Evolutionary conservation across 2,113 vertebrate genomes (phyloP).

Genomic region (Isichthys henryi): DNA sequence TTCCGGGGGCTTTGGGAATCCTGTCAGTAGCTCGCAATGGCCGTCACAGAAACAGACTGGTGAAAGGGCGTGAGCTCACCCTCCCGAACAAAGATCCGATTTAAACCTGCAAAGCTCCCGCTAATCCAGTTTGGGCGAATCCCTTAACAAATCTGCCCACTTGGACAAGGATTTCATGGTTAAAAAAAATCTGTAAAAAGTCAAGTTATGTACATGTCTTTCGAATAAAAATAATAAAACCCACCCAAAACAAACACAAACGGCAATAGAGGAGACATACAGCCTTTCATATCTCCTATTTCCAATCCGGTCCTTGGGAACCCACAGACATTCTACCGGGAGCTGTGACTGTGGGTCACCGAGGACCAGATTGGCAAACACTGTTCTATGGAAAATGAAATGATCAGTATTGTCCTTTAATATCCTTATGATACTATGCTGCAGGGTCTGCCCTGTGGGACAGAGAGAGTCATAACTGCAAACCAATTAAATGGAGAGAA

Average conservation of each 20-base stretch:
- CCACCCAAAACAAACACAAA: not conserved
- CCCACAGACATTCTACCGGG: not conserved
- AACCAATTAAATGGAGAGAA: not conserved
- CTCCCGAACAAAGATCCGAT: not conserved
- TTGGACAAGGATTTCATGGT: not conserved
- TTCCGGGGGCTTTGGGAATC: not conserved
- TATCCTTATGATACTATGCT: not conserved
- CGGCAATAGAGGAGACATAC: not conserved
- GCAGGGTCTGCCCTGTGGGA: not conserved
- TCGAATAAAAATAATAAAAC: not conserved
- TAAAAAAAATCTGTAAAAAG: not conserved
- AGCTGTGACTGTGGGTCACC: not conserved
- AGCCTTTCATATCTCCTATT: not conserved
- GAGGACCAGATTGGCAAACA: not conserved
- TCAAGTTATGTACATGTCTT: not conserved
- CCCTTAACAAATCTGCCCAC: conserved; percentile 20
- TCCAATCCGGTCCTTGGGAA: not conserved
- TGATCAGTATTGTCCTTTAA: not conserved
- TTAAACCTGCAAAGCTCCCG: conserved; percentile 20
- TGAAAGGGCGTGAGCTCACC: not conserved
- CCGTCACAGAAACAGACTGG: not conserved
- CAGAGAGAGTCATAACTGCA: not conserved
- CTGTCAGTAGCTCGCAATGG: not conserved
- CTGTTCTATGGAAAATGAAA: not conserved
- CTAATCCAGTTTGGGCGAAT: conserved; percentile 30